Evolutionary conservation across 1,140 invertebrate genomes (phyloP).

Genomic region (Rhyacophila brunnea): DNA sequence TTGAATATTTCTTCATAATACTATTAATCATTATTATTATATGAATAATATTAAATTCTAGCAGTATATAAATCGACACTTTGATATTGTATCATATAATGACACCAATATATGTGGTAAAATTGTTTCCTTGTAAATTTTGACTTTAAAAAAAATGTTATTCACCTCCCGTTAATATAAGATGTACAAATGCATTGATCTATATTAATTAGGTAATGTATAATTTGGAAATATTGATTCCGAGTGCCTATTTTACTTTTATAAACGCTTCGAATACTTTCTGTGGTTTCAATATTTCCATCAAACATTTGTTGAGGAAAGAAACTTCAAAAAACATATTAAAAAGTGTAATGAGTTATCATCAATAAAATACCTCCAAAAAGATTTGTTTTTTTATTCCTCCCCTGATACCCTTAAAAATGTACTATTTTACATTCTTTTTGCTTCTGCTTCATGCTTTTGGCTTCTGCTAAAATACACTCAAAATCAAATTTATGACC

Average conservation of each 20-base stretch:
- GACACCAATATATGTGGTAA: slow-evolving; percentile 6
- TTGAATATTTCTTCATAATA: no score
- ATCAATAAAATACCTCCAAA: slow-evolving; percentile 10
- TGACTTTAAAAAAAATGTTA: slow-evolving; percentile 12
- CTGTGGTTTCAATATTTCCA: slow-evolving; percentile 26
- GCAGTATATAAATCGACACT: no score
- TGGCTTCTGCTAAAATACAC: no score
- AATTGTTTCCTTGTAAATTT: slow-evolving; percentile 13
- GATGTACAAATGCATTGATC: slow-evolving; percentile 26
- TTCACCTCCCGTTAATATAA: slow-evolving; percentile 10
- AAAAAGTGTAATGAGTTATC: slow-evolving; percentile 9
- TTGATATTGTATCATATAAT: no score
- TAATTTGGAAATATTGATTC: slow-evolving; percentile 24
- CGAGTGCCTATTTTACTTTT: slow-evolving; percentile 28
- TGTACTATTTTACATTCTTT: no score
- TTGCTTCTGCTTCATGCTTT: no score
- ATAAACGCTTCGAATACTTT: slow-evolving; percentile 15
- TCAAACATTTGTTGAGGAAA: slow-evolving; percentile 23
- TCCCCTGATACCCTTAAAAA: no score
- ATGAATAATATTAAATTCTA: no score
- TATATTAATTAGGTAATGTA: slow-evolving; percentile 20
- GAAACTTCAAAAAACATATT: slow-evolving; percentile 7
- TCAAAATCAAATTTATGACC: no score
- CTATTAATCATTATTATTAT: no score
- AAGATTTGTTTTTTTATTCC: no score